phyloP scores from a whole-genome alignment of 2,113 vertebrate genomes.

The Gasterosteus nipponicus region DNA sequence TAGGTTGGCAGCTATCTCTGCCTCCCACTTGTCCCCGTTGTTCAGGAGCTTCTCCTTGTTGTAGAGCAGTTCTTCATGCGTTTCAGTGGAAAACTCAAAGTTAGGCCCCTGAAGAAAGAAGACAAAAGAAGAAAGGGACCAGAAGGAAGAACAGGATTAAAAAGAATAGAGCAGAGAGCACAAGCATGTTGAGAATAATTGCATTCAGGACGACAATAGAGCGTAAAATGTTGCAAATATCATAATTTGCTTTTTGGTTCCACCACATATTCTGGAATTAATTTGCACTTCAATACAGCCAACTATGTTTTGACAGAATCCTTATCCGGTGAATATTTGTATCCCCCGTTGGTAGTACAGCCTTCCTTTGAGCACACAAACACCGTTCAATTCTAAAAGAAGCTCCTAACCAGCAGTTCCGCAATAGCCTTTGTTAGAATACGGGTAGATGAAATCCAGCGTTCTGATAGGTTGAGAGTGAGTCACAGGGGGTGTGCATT shows the following conservation, averaged over 20 bases:
- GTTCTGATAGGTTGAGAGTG: too few relatives aligned
- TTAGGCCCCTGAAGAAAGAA: constrained; percentile 82
- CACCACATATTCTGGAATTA: neutral
- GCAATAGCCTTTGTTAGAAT: neutral
- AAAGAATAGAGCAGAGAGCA: neutral
- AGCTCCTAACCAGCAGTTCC: neutral
- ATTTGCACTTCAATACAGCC: neutral
- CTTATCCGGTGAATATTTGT: neutral
- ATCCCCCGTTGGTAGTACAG: neutral
- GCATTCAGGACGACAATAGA: neutral
- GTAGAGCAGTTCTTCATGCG: constrained; percentile 94
- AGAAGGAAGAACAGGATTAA: neutral
- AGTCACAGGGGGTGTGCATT: too few relatives aligned
- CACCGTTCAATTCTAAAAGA: neutral
- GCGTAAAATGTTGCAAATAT: neutral
- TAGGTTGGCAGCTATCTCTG: constrained; percentile 93
- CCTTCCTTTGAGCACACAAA: neutral
- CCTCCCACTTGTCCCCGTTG: constrained; percentile 97
- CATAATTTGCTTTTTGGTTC: neutral
- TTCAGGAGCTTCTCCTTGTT: constrained; percentile 98
- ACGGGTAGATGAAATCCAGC: too few relatives aligned
- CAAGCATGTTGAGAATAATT: neutral
- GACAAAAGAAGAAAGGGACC: neutral
- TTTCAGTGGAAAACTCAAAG: constrained; percentile 96
- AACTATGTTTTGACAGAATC: neutral